Percentiles rank a stretch among this genome's conserved stretches.
Evolutionary conservation across 2,888 invertebrate genomes (phyloP).

Genomic region (Yponomeuta cagnagella): DNA sequence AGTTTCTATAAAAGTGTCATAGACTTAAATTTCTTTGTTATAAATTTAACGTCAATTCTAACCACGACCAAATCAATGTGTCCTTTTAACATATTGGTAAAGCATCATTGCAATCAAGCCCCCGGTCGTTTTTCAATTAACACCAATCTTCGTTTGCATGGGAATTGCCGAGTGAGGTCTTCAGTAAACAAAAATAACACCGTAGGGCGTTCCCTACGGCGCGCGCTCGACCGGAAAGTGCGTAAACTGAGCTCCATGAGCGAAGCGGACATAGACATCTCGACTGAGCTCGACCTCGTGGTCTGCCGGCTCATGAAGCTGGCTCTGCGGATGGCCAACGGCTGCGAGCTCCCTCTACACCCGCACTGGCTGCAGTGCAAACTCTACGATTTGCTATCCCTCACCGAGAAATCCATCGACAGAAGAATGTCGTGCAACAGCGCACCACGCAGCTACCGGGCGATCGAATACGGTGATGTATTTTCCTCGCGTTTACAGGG

Average conservation of each 20-base stretch:
- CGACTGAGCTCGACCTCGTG: constrained; percentile 49
- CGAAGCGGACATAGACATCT: constrained; percentile 51
- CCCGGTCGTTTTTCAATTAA: no score
- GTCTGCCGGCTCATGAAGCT: constrained; percentile 58
- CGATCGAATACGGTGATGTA: constrained; percentile 39
- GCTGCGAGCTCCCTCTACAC: constrained; percentile 37
- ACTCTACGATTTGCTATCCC: constrained; percentile 51
- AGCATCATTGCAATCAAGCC: no score
- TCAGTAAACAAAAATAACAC: no score
- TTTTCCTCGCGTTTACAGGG: neutral
- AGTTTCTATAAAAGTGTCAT: no score
- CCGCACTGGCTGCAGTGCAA: constrained; percentile 59
- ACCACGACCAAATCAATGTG: no score
- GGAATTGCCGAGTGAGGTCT: no score
- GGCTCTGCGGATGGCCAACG: constrained; percentile 40
- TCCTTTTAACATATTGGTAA: no score
- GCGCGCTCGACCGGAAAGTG: constrained; percentile 54
- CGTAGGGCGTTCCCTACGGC: constrained; percentile 46
- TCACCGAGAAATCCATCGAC: constrained; percentile 58
- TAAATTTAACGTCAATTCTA: no score
- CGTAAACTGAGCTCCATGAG: constrained; percentile 47
- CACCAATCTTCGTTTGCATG: no score
- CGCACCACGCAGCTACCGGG: constrained; percentile 36
- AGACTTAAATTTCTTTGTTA: no score
- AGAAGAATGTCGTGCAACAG: constrained; percentile 40